These are phyloP conservation scores for Formica selysi DNA, from an alignment of 1,140 invertebrate species.

Conservation along the genomic window DNA sequence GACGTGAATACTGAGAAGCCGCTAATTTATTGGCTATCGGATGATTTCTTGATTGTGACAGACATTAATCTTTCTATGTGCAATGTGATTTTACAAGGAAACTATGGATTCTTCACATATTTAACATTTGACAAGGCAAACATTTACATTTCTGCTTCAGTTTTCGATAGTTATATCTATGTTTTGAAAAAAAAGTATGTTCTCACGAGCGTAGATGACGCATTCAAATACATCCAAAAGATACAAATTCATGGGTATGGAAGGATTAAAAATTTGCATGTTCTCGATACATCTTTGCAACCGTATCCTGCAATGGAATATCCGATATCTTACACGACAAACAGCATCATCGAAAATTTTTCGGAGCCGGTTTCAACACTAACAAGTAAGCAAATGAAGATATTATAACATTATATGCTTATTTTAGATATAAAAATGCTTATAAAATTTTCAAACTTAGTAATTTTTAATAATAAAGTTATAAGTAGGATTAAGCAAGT, in stretches of 20 bases:
- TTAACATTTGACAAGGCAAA: slow-evolving; percentile 87
- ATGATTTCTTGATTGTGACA: slow-evolving; percentile 75
- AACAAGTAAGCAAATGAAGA: no score
- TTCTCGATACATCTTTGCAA: slow-evolving; percentile 83
- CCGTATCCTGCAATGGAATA: slow-evolving; percentile 91
- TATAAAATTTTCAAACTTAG: not conserved
- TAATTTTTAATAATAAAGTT: not conserved
- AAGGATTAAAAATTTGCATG: no score
- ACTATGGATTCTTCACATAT: no score
- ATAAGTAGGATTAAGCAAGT: not conserved
- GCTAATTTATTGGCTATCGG: slow-evolving; percentile 88
- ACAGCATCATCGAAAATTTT: no score
- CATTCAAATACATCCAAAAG: slow-evolving; percentile 50
- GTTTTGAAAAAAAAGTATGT: slow-evolving; percentile 85
- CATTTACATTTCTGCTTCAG: slow-evolving; percentile 81
- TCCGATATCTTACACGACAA: slow-evolving; percentile 86
- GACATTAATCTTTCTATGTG: slow-evolving; percentile 91
- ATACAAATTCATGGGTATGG: no score
- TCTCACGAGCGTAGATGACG: slow-evolving; percentile 85
- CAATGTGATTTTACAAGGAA: slow-evolving; percentile 85
- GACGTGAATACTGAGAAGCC: slow-evolving; percentile 88
- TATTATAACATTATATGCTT: no score
- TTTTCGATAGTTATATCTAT: slow-evolving; percentile 80
- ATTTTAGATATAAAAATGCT: slow-evolving; percentile 20
- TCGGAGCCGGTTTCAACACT: slow-evolving; percentile 75